Percentiles rank a stretch among this genome's conserved stretches.
Evolutionary conservation across 2,888 invertebrate genomes (phyloP).

Genomic region (Eupithecia exiguata): DNA sequence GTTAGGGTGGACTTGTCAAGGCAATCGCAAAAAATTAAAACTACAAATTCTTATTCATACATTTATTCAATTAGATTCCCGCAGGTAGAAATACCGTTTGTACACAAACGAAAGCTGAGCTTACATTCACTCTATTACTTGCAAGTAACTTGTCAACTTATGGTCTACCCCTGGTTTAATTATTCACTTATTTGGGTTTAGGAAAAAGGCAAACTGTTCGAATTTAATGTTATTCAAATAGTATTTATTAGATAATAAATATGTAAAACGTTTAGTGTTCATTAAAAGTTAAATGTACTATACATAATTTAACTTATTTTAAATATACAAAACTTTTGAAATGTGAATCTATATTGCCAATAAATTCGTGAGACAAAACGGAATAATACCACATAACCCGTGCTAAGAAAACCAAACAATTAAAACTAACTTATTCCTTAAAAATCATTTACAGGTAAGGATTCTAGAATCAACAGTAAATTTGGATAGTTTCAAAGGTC

Average conservation of each 20-base stretch:
- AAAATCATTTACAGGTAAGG: conserved; percentile 11
- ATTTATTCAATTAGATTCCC: conserved; percentile 61
- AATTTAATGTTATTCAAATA: background rate
- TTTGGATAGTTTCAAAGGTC: conserved; percentile 5
- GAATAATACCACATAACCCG: conserved; percentile 9
- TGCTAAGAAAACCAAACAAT: background rate
- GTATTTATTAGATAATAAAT: background rate
- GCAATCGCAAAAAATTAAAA: conserved; percentile 24
- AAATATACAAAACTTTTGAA: background rate
- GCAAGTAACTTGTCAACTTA: conserved; percentile 40
- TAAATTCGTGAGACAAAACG: background rate
- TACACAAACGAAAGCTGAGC: conserved; percentile 56
- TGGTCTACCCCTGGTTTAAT: conserved; percentile 29
- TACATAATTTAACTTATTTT: background rate
- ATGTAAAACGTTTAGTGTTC: background rate
- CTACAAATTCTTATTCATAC: conserved; percentile 51
- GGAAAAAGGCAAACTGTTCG: background rate
- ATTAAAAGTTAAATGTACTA: background rate
- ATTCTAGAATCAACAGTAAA: conserved; percentile 15
- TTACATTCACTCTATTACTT: conserved; percentile 42
- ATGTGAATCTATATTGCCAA: background rate
- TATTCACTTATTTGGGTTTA: conserved; percentile 9
- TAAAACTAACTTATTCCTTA: conserved; percentile 18
- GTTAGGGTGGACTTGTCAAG: too few relatives aligned
- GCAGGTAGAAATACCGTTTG: conserved; percentile 59